Evolutionary conservation across 1,140 invertebrate species (phyloP), one percentile per base, ranked within the genome.

Genomic region (Heliconius hermathena): DNA sequence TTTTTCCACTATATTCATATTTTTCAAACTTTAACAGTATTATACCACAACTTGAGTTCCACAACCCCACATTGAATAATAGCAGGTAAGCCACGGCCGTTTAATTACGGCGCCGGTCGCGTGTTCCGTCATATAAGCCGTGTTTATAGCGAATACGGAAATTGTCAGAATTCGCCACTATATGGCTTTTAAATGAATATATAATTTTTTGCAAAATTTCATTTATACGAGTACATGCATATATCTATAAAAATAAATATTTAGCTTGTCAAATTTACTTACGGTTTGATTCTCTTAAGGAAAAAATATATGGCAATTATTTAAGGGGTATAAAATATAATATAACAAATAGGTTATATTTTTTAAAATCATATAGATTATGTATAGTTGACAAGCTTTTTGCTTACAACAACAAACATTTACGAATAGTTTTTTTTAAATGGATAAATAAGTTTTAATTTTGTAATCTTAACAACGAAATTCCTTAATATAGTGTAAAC

Each of bases 61-160:
- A 74, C 52, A 76, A 76, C 74, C 36, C 74, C 74, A 66, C 66
- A 52, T 13, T 11, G 38, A 26, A 76, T 66, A 76, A 76, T 74
- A 52, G 52, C 77, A 74, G 78, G 79, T 77, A 71, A 76, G 71
- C 36, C 49, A 57, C 77, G 46, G 72, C 26, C 26, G 76, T 41
- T 70, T 77, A 81, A 81, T 81, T 81, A 74, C 76, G 54, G 49
- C 80, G 80, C 80, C 80, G 80, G 76, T 78, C 33, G 80, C 76
- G 46, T 76, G 74, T 66, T 49, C 57, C 49, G 49, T 74, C 73
- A 46, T n/a, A 52, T 38, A 72, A 72, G 71, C 71, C 18, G 26
- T 29, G 29, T 36, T 74, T 54, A 76, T 66, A 66, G 49, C 54
- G 54, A 66, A 70, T 41, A 66, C 26, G 54, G 49, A 74, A 29